phyloP scores from a whole-genome alignment of 2,888 invertebrate species.

The Augiades crinisus region DNA sequence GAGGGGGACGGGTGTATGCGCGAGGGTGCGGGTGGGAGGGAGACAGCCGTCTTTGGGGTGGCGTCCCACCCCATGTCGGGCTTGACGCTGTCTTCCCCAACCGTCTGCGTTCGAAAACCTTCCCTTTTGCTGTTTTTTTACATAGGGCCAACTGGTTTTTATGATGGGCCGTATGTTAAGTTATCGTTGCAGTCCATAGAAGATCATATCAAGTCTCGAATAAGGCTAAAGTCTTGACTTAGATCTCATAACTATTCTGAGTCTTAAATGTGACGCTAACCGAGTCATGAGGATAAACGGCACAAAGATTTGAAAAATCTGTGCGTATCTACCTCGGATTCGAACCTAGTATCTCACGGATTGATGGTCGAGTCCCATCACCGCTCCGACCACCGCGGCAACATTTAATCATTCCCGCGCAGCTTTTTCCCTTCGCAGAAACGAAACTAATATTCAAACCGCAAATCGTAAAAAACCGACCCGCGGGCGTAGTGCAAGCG shows the following conservation, averaged over 20 bases:
- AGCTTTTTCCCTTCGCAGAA: conserved; percentile 70
- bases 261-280: no score
- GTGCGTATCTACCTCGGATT: no score
- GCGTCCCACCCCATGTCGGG: conserved; percentile 75
- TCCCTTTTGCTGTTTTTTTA: conserved; percentile 51
- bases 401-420: conserved; percentile 44
- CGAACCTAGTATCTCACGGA: no score
- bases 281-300: no score
- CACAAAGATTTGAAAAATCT: no score
- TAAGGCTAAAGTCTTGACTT: no score
- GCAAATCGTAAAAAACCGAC: conserved; percentile 68
- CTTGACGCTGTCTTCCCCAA: conserved; percentile 73
- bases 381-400: conserved; percentile 46
- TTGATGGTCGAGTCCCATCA: neutral
- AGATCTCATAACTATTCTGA: no score
- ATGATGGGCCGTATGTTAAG: no score
- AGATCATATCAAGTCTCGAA: no score
- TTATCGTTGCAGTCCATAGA: no score
- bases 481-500: conserved; percentile 53
- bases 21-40: conserved; percentile 43
- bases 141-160: conserved; percentile 30
- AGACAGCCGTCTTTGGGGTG: conserved; percentile 59
- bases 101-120: conserved; percentile 65
- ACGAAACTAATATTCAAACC: conserved; percentile 65
- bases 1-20: conserved; percentile 44